Conservation (phyloP, 2,797 vertebrate genomes). For the Picus viridis region DNA sequence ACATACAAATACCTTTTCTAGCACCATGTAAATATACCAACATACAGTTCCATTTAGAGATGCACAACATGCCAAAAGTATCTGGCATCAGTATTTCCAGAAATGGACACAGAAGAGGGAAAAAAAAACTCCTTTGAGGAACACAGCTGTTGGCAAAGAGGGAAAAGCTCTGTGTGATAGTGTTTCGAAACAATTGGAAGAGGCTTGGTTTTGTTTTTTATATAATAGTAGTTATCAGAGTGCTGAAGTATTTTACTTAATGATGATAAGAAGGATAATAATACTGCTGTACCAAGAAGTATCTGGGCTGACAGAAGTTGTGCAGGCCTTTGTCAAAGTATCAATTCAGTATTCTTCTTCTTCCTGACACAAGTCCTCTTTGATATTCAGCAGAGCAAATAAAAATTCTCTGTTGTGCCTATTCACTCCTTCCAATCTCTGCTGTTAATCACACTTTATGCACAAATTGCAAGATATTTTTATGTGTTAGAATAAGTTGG, state of each 20-base stretch:
- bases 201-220: neutral
- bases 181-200: constrained; percentile 16
- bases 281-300: neutral
- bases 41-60: neutral
- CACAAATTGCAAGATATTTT: neutral
- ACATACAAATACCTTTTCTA: constrained; percentile 7
- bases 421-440: neutral
- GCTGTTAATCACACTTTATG: neutral
- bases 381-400: neutral
- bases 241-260: neutral
- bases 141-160: neutral
- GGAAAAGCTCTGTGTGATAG: neutral
- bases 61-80: neutral
- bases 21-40: neutral
- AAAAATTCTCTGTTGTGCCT: neutral
- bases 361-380: neutral
- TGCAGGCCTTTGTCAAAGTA: constrained; percentile 6
- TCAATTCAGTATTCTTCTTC: neutral
- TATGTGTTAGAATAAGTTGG: neutral
- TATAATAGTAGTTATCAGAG: neutral
- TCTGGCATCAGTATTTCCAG: neutral
- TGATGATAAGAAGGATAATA: neutral
- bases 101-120: neutral
- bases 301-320: constrained; percentile 13
- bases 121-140: neutral